A percentile compares a stretch with the other conserved stretches of the same genome.
Conservation (phyloP, 1,140 invertebrate species). For the Pseudomyrmex pallidus region DNA sequence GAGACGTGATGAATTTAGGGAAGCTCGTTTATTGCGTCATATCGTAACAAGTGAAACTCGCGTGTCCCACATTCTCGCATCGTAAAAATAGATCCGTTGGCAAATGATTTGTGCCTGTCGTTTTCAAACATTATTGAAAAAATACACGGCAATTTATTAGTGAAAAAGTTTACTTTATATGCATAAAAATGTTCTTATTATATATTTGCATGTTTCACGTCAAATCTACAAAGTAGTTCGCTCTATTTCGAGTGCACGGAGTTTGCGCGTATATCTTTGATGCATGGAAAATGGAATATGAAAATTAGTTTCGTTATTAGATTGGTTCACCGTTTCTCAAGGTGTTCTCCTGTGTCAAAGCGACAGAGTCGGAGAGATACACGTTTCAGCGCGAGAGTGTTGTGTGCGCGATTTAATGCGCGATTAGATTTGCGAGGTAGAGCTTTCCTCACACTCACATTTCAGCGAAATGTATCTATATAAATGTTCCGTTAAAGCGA, state of each 20-base stretch:
- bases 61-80: neutral
- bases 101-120: too few species aligned
- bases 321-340: conserved; percentile 57
- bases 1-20: conserved; percentile 69
- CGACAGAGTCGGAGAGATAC: conserved; percentile 41
- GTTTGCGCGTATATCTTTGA: conserved; percentile 20
- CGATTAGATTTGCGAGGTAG: conserved; percentile 42
- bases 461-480: neutral
- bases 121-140: neutral
- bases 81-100: neutral
- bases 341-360: conserved; percentile 53
- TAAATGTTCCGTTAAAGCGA: neutral
- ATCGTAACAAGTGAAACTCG: conserved; percentile 30
- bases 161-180: neutral
- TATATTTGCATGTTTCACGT: conserved; percentile 16
- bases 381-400: conserved; percentile 33
- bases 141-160: neutral
- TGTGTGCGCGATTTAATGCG: conserved; percentile 34
- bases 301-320: conserved; percentile 60
- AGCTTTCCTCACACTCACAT: conserved; percentile 32
- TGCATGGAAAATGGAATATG: conserved; percentile 54
- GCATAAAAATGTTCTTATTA: conserved; percentile 18
- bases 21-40: conserved; percentile 64
- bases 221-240: conserved; percentile 5
- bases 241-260: neutral